Base-by-base conservation (phyloP, 2,113 vertebrate species). In the Petrocephalus zakoni region DNA sequence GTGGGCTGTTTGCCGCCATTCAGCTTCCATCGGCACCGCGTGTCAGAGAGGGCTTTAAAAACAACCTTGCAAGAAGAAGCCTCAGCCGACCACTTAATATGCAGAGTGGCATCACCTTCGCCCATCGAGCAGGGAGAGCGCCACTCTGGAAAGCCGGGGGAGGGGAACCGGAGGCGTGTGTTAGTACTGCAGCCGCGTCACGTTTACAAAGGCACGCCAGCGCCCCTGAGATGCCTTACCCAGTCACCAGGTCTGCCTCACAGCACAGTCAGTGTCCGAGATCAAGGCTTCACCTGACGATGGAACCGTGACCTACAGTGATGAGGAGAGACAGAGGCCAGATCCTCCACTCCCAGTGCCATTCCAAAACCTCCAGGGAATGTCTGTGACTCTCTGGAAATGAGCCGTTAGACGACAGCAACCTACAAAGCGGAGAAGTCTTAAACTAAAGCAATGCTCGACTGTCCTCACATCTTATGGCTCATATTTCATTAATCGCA, bases 161-260 rank as follows among this genome's bases (percentile, higher is more conserved):
- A 51, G 13, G 55, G 49, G n/a, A n/a, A n/a, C n/a, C n/a, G 49
- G 42, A 64, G 46, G 1, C 4, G n/a, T n/a, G 56, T n/a, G 64
- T 87, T 42, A 42, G 64, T 47, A 87, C 87, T 89, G 87, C 86
- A 89, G 89, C 53, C 61, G 56, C 78, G 42, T 19, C 37, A 49
- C 5, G 85, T 91, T 72, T 89, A 86, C 86, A 89, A 90, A 88
- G 90, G 87, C 83, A 85, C n/a, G 37, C 58, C 85, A 17, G 56
- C 68, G 64, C 83, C 85, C 88, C 81, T 29, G 81, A 10, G 42
- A 42, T 42, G 42, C 42, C 78, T 85, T 42, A 46, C 75, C 29
- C 56, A 88, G 85, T 87, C 75, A 42, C 85, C 85, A 87, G 64
- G 83, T 55, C 87, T 47, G 51, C 53, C 51, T 88, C 53, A 81